A percentile compares a stretch with the other conserved stretches of the same genome.
Evolutionary conservation across 1,140 invertebrate genomes (phyloP).

Genomic region (Lineus longissimus): DNA sequence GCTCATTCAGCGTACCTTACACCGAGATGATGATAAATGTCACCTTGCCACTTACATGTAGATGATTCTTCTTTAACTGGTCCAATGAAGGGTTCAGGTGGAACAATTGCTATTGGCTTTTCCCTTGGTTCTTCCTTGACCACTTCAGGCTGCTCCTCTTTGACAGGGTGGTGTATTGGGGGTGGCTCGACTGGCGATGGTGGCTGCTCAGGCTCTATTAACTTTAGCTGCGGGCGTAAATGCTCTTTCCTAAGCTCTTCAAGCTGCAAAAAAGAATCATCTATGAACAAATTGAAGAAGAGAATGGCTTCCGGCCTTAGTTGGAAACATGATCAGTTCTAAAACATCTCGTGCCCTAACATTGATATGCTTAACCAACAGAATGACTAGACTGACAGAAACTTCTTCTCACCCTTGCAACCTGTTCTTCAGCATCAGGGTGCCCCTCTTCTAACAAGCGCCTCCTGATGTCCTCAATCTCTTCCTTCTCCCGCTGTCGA

Average conservation of each 20-base stretch:
- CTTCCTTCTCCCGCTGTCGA: constrained; percentile 82
- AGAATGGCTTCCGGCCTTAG: no score
- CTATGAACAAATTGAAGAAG: background rate
- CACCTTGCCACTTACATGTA: no score
- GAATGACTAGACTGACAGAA: no score
- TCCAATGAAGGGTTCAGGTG: no score
- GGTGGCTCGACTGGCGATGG: constrained; percentile 17
- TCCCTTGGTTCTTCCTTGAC: no score
- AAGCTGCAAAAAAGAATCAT: constrained; percentile 32
- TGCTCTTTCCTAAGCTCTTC: constrained; percentile 72
- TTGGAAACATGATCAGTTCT: no score
- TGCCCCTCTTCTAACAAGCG: constrained; percentile 77
- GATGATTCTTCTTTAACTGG: no score
- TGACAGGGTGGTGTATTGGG: constrained; percentile 11
- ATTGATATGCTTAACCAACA: no score
- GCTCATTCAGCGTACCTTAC: no score
- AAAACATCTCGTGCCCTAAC: no score
- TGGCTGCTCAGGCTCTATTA: constrained; percentile 27
- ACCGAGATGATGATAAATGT: no score
- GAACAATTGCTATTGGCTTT: no score
- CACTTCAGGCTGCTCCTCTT: constrained; percentile 15
- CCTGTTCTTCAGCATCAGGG: constrained; percentile 77
- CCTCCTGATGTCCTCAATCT: constrained; percentile 81
- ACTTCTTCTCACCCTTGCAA: constrained; percentile 72
- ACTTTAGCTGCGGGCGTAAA: constrained; percentile 66